Conservation (phyloP, 37 sponge, comb jelly and placozoan species). For the Aplysina aerophoba region DNA sequence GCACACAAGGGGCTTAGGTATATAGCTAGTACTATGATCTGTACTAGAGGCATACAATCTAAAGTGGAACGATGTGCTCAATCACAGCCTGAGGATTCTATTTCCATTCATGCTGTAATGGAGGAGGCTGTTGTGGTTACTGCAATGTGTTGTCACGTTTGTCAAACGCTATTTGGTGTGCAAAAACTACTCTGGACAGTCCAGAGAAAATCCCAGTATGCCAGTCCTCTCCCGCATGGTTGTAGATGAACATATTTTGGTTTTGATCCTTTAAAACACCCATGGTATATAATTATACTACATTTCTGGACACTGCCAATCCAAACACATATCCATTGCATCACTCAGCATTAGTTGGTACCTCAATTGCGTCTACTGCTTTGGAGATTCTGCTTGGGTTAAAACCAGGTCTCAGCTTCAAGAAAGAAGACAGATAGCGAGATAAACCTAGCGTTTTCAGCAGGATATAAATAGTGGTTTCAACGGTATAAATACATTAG, state of each 20-base stretch:
- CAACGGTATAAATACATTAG: too few species aligned
- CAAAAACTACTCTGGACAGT: neutral
- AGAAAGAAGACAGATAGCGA: too few species aligned
- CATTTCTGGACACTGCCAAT: too few species aligned
- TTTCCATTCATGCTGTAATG: constrained; percentile 22
- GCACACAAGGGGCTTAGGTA: too few species aligned
- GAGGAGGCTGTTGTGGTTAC: neutral
- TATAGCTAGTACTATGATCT: too few species aligned
- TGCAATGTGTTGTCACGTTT: neutral
- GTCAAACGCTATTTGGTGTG: constrained; percentile 21
- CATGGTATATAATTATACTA: too few species aligned
- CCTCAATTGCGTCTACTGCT: neutral
- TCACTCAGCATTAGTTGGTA: too few species aligned
- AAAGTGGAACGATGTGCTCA: too few species aligned
- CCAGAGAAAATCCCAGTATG: neutral
- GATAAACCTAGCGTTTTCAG: too few species aligned
- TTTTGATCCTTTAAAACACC: neutral
- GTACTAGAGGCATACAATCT: too few species aligned
- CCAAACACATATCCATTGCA: too few species aligned
- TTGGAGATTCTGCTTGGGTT: neutral
- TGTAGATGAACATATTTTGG: neutral
- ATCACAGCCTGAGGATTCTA: neutral
- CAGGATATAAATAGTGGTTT: too few species aligned
- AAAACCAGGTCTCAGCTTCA: neutral
- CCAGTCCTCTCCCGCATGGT: neutral